phyloP scores from a whole-genome alignment of 1,140 invertebrate genomes.

The Laodelphax striatellus region DNA sequence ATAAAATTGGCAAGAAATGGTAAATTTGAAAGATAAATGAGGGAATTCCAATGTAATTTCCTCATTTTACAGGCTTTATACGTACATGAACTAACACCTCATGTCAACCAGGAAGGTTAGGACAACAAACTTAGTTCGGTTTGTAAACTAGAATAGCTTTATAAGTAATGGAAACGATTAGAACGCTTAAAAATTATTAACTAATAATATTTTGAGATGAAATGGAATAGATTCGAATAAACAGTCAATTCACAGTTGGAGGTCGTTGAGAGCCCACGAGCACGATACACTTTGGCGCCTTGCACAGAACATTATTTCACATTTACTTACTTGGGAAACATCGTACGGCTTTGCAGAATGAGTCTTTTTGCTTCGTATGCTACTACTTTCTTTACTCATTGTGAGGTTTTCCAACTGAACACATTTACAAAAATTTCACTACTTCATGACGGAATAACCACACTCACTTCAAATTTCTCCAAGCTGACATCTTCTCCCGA shows the following conservation, averaged over 20 bases:
- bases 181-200: no score
- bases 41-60: no score
- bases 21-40: no score
- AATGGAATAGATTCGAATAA: no score
- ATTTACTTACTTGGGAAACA: constrained; percentile 18
- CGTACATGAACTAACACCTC: no score
- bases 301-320: background rate
- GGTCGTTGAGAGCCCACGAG: constrained; percentile 9
- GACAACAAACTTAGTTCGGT: no score
- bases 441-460: constrained; percentile 4
- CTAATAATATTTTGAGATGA: no score
- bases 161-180: no score
- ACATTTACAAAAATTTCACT: constrained; percentile 12
- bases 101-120: no score
- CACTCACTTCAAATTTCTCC: background rate
- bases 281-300: constrained; percentile 11
- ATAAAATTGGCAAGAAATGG: no score
- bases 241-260: constrained; percentile 3
- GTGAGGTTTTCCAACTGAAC: background rate
- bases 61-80: no score
- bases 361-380: constrained; percentile 9
- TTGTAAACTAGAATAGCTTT: no score
- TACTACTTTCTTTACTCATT: constrained; percentile 14
- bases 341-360: constrained; percentile 17
- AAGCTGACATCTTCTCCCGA: background rate